Base-by-base conservation (phyloP, 2,888 invertebrate genomes). In the Antheraea yamamai region DNA sequence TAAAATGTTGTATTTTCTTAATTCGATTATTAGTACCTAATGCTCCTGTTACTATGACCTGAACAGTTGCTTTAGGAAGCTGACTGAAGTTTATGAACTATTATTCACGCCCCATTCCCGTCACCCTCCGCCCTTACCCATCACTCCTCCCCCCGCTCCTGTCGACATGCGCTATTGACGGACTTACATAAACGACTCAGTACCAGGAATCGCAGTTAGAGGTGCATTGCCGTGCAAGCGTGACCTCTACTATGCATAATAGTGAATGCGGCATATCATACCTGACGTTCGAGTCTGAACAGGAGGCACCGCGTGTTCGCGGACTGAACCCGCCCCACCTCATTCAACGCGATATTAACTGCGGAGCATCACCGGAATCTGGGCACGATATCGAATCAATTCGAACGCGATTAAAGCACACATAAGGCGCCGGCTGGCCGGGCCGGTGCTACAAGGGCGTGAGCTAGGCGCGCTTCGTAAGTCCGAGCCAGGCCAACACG, bases 301-400 rank as follows among this genome's bases (percentile, higher is more conserved):
- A 26, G 64, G 64, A 64, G 23, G 75, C 75, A 80, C 78, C 64
- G 78, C 75, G 58, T 72, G 71, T 76, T 51, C 6, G 73, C 55
- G 74, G 72, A 73, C 71, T 8, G 51, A 58, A 66, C 23, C 76
- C 78, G 86, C 87, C 88, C 85, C 77, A 61, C 26, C 82, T 82
- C 86, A 82, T 83, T 78, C 80, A 79, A 80, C 80, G 79, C 79
- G 81, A 82, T 84, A 84, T 87, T 88, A 90, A 83, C 87, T 88
- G 85, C 81, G 82, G 85, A 79, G 81, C 90, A 88, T 89, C 81
- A 85, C 85, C 83, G 81, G 84, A 71, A 26, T 82, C 82, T 81
- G 84, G 81, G 80, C 81, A 80, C 82, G 82, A 84, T 78, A 81
- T 80, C 84, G 83, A 85, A 84, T 87, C 85, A 85, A 86, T 85